These are phyloP conservation scores for Pemphigus obesinymphae DNA, from an alignment of 1,140 invertebrate species.

Conservation along the genomic window DNA sequence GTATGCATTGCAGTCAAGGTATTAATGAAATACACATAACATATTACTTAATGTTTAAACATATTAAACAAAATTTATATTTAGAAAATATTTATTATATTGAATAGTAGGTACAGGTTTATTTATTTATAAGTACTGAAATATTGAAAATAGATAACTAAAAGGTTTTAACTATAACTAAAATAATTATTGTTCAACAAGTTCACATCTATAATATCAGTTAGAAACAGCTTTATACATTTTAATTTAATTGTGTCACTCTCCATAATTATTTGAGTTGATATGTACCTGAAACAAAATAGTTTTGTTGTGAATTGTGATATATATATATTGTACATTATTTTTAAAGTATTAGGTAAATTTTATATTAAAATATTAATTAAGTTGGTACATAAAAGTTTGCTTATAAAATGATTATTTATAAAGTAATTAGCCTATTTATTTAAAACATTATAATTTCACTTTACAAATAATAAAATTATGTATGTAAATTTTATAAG, in stretches of 20 bases:
- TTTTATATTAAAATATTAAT: neutral
- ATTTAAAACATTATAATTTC: too few species aligned
- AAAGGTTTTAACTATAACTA: neutral
- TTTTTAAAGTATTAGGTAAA: too few species aligned
- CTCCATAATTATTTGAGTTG: neutral
- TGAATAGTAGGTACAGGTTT: neutral
- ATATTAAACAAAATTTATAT: neutral
- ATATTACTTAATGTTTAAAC: neutral
- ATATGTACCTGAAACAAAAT: slow-evolving; percentile 1
- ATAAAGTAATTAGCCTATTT: too few species aligned
- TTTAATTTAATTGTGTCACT: slow-evolving; percentile 9
- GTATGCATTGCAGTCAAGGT: too few species aligned
- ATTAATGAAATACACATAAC: neutral
- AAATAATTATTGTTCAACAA: slow-evolving; percentile 16
- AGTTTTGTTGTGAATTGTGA: too few species aligned
- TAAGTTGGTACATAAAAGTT: neutral
- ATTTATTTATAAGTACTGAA: neutral
- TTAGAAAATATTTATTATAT: neutral
- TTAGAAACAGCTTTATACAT: neutral
- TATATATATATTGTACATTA: neutral
- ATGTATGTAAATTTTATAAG: too few species aligned
- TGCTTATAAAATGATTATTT: too few species aligned
- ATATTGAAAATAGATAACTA: neutral
- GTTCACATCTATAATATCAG: neutral
- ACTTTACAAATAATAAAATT: too few species aligned